Evolutionary conservation across 2,797 vertebrate species (phyloP).

Genomic region (Rhabdophis nuchalis): DNA sequence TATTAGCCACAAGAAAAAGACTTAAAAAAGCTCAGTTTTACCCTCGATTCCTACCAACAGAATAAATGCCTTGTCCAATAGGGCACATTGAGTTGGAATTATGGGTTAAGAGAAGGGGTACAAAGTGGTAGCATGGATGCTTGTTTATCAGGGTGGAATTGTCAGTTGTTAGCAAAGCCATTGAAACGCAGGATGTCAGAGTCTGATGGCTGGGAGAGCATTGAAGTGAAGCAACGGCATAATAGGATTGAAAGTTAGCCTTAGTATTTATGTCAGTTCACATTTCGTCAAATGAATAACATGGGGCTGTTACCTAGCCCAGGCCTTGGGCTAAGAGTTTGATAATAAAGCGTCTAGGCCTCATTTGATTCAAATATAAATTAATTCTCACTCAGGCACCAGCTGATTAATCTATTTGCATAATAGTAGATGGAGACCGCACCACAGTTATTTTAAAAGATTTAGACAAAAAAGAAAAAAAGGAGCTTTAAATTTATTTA

Average conservation of each 20-base stretch:
- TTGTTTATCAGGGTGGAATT: conserved; percentile 82
- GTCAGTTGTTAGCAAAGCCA: conserved; percentile 77
- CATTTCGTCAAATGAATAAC: conserved; percentile 93
- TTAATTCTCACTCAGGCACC: conserved; percentile 91
- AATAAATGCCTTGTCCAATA: conserved; percentile 88
- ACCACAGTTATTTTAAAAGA: conserved; percentile 71
- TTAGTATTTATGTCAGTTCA: conserved; percentile 95
- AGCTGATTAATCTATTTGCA: conserved; percentile 92
- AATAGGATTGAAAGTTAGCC: conserved; percentile 96
- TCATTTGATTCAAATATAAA: conserved; percentile 93
- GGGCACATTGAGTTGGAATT: conserved; percentile 81
- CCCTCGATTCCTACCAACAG: conserved; percentile 70
- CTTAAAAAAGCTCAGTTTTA: conserved; percentile 71
- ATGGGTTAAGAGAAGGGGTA: conserved; percentile 86
- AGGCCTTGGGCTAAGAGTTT: conserved; percentile 79
- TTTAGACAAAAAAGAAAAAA: conserved; percentile 67
- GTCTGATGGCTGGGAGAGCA: conserved; percentile 85
- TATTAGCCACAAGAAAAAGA: conserved; percentile 63
- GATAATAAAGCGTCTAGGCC: conserved; percentile 80
- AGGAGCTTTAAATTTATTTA: conserved; percentile 72
- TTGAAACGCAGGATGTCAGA: conserved; percentile 91
- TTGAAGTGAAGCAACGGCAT: conserved; percentile 92
- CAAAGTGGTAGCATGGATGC: conserved; percentile 79
- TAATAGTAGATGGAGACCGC: conserved; percentile 87
- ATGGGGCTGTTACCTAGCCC: conserved; percentile 84